Base-by-base conservation (phyloP, 2,113 vertebrate species). In the Lipophrys pholis region DNA sequence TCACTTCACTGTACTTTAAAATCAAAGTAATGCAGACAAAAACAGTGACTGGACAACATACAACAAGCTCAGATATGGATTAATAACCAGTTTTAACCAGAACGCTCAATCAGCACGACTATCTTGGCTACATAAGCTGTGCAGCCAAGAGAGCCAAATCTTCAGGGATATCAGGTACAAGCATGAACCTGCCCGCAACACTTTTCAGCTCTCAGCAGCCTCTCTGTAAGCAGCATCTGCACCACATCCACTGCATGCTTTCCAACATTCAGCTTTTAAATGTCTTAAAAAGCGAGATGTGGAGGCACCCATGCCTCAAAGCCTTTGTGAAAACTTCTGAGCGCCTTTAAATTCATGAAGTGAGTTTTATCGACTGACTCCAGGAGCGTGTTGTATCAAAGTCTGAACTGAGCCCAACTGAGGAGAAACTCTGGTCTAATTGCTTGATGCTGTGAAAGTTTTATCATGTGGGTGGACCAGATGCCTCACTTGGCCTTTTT, bases 111-210 rank as follows among this genome's bases (percentile, higher is more conserved):
- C 80, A 85, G 78, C 70, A 76, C 6, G 59, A 75, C 71, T 65
- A 68, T 87, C 79, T 79, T 61, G 11, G 83, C 62, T 35, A 6
- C 6, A 42, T 49, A 66, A 76, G 80, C 15, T 65, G 67, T 63
- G 48, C 76, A 82, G 49, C 76, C 69, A 62, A 30, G 54, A 51
- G 73, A 78, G 76, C 56, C 21, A 78, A 70, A 86, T 80, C 84
- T 84, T 70, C 73, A 78, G 59, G 73, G 81, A 85, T 72, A 78
- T 81, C 73, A 85, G 65, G 78, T 73, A 74, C 86, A 85, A 56
- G 86, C 64, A 74, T 43, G n/a, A 76, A 90, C 87, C 76, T 85
- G 87, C 71, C 89, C 40, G 1, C 40, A 60, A 79, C 80, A 80
- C 84, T 73, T 74, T 60, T 85, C 70, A 83, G 63, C 78, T 78